phyloP scores from a whole-genome alignment of 2,113 vertebrate genomes.

The Corythaixoides concolor region DNA sequence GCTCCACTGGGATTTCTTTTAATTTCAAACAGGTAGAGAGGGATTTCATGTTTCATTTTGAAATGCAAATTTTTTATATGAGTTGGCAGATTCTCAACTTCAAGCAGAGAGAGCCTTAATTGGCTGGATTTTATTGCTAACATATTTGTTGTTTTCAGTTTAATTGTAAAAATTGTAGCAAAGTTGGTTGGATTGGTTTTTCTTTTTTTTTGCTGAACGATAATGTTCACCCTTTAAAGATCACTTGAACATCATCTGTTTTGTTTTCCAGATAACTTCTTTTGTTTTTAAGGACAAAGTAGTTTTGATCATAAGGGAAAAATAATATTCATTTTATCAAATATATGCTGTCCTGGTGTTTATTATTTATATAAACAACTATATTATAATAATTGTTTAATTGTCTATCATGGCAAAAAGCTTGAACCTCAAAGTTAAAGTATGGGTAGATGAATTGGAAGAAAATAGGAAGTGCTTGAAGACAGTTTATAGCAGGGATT shows the following conservation, averaged over 20 bases:
- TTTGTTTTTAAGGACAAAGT: background rate
- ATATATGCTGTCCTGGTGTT: slow-evolving; percentile 16
- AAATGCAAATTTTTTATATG: slow-evolving; percentile 19
- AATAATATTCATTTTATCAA: background rate
- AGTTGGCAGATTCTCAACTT: slow-evolving; percentile 11
- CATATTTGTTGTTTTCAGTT: background rate
- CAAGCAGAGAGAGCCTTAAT: background rate
- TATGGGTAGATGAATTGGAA: background rate
- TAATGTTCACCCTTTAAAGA: background rate
- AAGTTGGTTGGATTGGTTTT: background rate
- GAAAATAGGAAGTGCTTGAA: background rate
- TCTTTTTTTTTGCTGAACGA: background rate
- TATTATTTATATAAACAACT: slow-evolving; percentile 13
- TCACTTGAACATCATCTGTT: background rate
- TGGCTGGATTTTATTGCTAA: background rate
- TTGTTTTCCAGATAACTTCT: background rate
- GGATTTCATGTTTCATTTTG: slow-evolving; percentile 38
- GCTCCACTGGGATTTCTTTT: background rate
- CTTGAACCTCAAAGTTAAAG: background rate
- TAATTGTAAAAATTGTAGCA: background rate
- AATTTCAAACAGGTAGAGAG: slow-evolving; percentile 36
- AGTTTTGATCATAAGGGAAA: background rate
- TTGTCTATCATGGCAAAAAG: slow-evolving; percentile 32
- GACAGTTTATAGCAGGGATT: no score
- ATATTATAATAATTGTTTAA: slow-evolving; percentile 2